phyloP scores from a whole-genome alignment of 2,113 vertebrate genomes.

The Petaurus breviceps region DNA sequence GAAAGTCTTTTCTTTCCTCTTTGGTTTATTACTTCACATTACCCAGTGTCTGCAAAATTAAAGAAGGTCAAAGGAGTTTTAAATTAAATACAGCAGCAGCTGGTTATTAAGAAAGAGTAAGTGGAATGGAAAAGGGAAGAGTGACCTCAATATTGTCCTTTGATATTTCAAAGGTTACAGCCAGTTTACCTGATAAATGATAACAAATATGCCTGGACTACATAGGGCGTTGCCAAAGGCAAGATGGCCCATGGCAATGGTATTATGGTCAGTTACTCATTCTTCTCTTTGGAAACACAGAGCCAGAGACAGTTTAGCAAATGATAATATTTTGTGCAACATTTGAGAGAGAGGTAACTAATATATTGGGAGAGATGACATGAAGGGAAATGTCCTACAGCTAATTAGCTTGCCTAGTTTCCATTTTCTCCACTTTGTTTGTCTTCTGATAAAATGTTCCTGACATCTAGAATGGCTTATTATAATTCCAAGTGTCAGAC shows the following conservation, averaged over 20 bases:
- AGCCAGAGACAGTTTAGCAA: conserved; percentile 53
- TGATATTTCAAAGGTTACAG: background rate
- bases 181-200: conserved; percentile 2
- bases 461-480: conserved; percentile 25
- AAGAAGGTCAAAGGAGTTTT: conserved; percentile 23
- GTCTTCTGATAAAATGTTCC: conserved; percentile 62
- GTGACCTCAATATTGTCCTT: background rate
- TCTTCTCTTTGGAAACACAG: conserved; percentile 61
- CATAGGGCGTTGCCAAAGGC: conserved; percentile 14
- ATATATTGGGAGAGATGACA: background rate
- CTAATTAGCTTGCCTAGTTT: conserved; percentile 34
- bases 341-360: background rate
- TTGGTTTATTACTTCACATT: conserved; percentile 34
- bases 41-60: conserved; percentile 29
- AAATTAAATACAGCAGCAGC: background rate
- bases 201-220: background rate
- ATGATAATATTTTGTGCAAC: conserved; percentile 37
- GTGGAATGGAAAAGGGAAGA: background rate
- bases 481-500: conserved; percentile 32
- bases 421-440: conserved; percentile 59
- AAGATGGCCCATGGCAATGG: background rate
- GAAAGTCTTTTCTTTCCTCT: conserved; percentile 21
- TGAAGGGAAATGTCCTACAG: conserved; percentile 25
- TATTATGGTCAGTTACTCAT: no score
- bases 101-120: background rate